A percentile compares a stretch with the other conserved stretches of the same genome.
Conservation (phyloP, 2,113 vertebrate species). For the Hippopotamus amphibius region DNA sequence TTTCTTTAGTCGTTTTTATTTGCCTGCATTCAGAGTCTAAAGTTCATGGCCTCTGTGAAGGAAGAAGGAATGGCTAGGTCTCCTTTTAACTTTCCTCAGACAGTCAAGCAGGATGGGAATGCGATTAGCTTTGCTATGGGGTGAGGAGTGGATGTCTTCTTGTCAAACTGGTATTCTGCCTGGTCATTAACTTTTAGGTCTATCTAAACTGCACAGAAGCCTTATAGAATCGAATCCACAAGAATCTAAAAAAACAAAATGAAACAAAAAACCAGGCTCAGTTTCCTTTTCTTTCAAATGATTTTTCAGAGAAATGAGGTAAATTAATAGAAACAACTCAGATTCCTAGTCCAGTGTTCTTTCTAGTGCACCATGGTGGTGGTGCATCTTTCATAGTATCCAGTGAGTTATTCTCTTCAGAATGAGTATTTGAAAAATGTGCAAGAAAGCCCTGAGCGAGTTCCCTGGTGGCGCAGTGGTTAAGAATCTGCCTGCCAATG, state of each 20-base stretch:
- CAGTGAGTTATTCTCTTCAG: background rate
- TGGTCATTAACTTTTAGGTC: background rate
- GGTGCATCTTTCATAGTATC: background rate
- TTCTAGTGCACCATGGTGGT: background rate
- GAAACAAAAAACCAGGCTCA: background rate
- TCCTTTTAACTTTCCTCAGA: background rate
- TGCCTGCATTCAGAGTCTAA: background rate
- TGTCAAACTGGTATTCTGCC: background rate
- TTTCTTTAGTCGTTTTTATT: background rate
- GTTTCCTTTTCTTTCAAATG: background rate
- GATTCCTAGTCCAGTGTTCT: background rate
- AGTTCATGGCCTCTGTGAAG: background rate
- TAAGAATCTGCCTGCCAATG: too few species aligned
- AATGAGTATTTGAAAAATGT: background rate
- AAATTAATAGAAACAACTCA: background rate
- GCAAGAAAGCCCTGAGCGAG: background rate
- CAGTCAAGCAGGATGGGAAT: background rate
- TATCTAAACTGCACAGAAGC: background rate
- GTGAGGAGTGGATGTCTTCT: background rate
- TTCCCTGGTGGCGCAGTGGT: too few species aligned
- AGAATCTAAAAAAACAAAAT: background rate
- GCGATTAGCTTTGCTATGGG: background rate
- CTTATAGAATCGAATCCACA: background rate
- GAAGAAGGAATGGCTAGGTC: background rate
- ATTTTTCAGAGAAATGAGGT: slow-evolving; percentile 5